These are phyloP conservation scores for Neoscelio sp. DNA, from an alignment of 2,888 invertebrate genomes.

Conservation along the genomic window DNA sequence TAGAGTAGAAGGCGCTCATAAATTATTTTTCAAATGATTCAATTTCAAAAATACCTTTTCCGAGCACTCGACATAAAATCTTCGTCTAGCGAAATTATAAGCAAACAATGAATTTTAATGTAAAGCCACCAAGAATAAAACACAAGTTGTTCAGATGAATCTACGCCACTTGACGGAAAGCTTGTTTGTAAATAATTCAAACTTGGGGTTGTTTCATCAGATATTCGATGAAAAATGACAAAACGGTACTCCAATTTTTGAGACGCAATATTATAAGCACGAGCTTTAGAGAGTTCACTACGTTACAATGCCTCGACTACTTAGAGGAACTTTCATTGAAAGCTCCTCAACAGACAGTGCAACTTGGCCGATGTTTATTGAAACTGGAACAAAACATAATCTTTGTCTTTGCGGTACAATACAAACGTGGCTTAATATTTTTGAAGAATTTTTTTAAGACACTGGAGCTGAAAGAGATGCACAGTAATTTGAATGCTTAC, in stretches of 20 bases:
- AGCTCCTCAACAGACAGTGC: not conserved
- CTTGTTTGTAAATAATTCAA: too few relatives aligned
- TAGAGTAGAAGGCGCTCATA: too few relatives aligned
- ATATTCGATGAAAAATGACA: not conserved
- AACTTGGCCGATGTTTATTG: slow-evolving; percentile 1
- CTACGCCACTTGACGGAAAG: too few relatives aligned
- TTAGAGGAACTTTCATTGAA: slow-evolving; percentile 10
- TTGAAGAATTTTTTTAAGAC: slow-evolving; percentile 5
- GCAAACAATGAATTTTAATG: slow-evolving; percentile 4
- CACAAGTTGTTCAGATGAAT: not conserved
- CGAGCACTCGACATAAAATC: too few relatives aligned
- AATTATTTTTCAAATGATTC: slow-evolving; percentile 6
- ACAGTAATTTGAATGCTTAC: slow-evolving; percentile 12
- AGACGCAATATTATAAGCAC: too few relatives aligned
- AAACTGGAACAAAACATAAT: slow-evolving; percentile 18
- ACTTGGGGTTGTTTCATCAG: too few relatives aligned
- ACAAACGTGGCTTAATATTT: slow-evolving; percentile 4
- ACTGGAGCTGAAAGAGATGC: too few relatives aligned
- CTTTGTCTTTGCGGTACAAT: slow-evolving; percentile 4
- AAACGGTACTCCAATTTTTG: too few relatives aligned
- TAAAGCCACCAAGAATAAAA: not conserved
- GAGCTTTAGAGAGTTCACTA: not conserved
- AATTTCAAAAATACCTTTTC: not conserved
- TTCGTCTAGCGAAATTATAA: too few relatives aligned
- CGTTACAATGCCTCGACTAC: not conserved